These are phyloP conservation scores for Struthidea cinerea DNA, from an alignment of 2,113 vertebrate genomes.

Conservation along the genomic window DNA sequence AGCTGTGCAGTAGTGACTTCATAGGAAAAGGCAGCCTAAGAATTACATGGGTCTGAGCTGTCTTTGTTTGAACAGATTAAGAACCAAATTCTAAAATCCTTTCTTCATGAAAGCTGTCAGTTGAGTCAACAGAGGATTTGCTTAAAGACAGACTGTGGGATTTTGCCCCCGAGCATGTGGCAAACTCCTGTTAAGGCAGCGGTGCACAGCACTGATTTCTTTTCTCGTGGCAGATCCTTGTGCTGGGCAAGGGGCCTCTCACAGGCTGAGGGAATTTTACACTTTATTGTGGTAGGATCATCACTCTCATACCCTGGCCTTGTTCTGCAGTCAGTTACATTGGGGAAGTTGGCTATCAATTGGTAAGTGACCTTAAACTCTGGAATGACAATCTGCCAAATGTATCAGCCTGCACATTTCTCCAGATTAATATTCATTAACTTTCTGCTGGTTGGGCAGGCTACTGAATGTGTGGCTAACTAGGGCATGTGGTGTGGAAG, in stretches of 20 bases:
- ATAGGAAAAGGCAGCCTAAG: neutral
- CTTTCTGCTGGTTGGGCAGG: neutral
- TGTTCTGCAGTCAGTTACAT: conserved; percentile 16
- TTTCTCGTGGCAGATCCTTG: neutral
- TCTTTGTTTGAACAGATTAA: neutral
- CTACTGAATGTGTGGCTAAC: conserved; percentile 6
- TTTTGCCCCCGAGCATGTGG: neutral
- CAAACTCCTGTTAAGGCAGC: neutral
- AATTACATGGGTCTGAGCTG: neutral
- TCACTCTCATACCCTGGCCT: conserved; percentile 19
- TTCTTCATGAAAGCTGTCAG: neutral
- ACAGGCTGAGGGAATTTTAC: neutral
- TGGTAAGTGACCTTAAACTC: conserved; percentile 10
- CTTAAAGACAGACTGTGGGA: neutral
- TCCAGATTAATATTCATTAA: neutral
- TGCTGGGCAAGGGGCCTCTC: neutral
- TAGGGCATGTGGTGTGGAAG: neutral
- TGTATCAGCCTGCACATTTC: conserved; percentile 2
- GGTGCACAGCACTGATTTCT: neutral
- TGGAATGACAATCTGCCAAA: conserved; percentile 28
- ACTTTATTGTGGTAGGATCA: conserved; percentile 6
- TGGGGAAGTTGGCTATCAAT: conserved; percentile 6
- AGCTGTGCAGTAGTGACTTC: neutral
- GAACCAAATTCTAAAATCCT: neutral
- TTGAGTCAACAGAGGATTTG: neutral